Evolutionary conservation across 2,888 invertebrate genomes (phyloP).

Genomic region (Odontomyia ornata): DNA sequence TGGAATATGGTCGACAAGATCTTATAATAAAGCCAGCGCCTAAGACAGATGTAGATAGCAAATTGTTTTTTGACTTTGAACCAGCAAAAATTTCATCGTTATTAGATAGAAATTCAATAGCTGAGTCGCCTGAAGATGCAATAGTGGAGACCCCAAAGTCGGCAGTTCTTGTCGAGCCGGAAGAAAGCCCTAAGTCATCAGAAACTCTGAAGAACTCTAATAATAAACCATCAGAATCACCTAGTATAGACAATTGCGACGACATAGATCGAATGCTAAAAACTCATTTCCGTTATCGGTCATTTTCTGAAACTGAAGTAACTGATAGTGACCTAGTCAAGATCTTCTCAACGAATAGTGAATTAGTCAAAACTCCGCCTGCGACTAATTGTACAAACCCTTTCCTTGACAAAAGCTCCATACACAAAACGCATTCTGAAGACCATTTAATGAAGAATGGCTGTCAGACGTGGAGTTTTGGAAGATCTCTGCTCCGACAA

Average conservation of each 20-base stretch:
- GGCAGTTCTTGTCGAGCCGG: not conserved
- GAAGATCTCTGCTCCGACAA: slow-evolving; percentile 59
- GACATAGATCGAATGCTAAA: slow-evolving; percentile 49
- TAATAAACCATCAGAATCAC: slow-evolving; percentile 49
- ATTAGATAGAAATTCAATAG: slow-evolving; percentile 43
- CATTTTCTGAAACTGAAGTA: slow-evolving; percentile 58
- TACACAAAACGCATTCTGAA: slow-evolving; percentile 64
- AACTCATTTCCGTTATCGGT: slow-evolving; percentile 56
- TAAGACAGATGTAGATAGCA: slow-evolving; percentile 49
- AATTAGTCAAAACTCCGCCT: slow-evolving; percentile 53
- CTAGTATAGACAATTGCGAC: slow-evolving; percentile 49
- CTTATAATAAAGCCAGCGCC: slow-evolving; percentile 27
- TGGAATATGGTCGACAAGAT: not conserved
- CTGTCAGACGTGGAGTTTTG: slow-evolving; percentile 58
- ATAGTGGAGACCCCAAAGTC: not conserved
- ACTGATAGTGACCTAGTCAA: slow-evolving; percentile 53
- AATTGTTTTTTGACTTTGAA: slow-evolving; percentile 50
- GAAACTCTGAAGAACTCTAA: not conserved
- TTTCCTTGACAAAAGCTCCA: slow-evolving; percentile 58
- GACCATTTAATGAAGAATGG: slow-evolving; percentile 58
- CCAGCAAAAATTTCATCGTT: slow-evolving; percentile 49
- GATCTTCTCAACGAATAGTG: slow-evolving; percentile 54
- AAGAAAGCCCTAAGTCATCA: not conserved
- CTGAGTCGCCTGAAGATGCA: slow-evolving; percentile 34
- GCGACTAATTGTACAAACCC: slow-evolving; percentile 52